Evolutionary conservation across 1,140 invertebrate species (phyloP), one percentile per base, ranked within the genome.

Genomic region (Diorhabda sublineata): DNA sequence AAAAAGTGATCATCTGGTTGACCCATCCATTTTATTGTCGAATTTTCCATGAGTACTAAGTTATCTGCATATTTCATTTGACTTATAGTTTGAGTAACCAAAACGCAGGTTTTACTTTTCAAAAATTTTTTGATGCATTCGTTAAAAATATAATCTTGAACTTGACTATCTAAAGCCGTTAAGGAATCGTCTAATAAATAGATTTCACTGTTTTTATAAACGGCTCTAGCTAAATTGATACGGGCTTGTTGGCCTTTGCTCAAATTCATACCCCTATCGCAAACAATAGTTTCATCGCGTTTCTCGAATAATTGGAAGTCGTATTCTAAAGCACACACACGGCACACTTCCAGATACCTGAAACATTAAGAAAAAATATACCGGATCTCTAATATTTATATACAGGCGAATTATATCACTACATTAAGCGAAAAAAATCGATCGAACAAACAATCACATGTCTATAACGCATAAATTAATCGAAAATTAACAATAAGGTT

Each of bases 231-330:
- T 45, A 96, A 82, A 76, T 93, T 95, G 3, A 98, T 91, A 74
- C 96, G 87, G 0, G 95, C 95, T 75, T 93, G 90, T 82, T 98
- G 96, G 58, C 96, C 93, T 47, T 92, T 93, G 73, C 90, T 93
- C 3, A 94, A 80, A 45, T 88, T 88, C 9, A 89, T 85, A 61
- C 94, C 94, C 80, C 89, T 85, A 76, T 96, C 93, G 44, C 91
- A 92, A 2, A 96, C 90, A 41, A 92, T 80, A 0, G 93, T 94
- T 73, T 87, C 84, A 76, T 95, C 93, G n/a, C 91, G 88, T 71
- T 86, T 81, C 11, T 86, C 84, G 71, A 90, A 85, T 68, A 86
- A 83, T 72, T 88, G 88, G 67, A 94, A 86, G 78, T 95, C 93
- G 72, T 85, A 85, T 58, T 83, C 81, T 4, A 91, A 80, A 5